Conservation (phyloP, 2,113 vertebrate species). For the Pimephales promelas region DNA sequence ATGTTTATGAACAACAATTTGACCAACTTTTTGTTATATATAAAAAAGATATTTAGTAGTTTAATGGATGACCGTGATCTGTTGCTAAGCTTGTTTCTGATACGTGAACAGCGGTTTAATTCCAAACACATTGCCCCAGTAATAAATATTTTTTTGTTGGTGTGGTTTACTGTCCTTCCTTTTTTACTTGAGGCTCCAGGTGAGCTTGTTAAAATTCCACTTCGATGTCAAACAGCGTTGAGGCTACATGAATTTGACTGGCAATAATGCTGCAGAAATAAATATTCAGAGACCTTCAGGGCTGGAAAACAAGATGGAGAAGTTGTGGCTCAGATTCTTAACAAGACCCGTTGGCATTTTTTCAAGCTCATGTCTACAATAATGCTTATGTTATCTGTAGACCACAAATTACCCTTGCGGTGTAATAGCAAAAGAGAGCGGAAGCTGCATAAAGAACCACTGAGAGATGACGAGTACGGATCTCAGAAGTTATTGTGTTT, state of each 20-base stretch:
- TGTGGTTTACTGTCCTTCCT: neutral
- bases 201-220: conserved; percentile 22
- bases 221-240: neutral
- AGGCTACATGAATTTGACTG: conserved; percentile 13
- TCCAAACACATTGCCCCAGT: neutral
- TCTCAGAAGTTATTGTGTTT: neutral
- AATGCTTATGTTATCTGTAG: neutral
- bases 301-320: neutral
- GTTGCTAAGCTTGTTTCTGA: neutral
- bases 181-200: neutral
- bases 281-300: conserved; percentile 21
- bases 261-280: neutral
- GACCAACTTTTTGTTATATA: neutral
- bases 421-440: neutral
- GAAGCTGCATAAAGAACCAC: neutral
- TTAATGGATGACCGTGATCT: neutral
- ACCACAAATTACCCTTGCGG: neutral
- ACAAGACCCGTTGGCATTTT: neutral
- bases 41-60: neutral
- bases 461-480: neutral
- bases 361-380: conserved; percentile 4
- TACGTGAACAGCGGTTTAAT: neutral
- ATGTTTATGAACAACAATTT: neutral
- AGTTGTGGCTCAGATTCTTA: conserved; percentile 1
- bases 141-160: no score